Evolutionary conservation across 1,140 invertebrate species (phyloP).

Genomic region (Tyrophagus putrescentiae): DNA sequence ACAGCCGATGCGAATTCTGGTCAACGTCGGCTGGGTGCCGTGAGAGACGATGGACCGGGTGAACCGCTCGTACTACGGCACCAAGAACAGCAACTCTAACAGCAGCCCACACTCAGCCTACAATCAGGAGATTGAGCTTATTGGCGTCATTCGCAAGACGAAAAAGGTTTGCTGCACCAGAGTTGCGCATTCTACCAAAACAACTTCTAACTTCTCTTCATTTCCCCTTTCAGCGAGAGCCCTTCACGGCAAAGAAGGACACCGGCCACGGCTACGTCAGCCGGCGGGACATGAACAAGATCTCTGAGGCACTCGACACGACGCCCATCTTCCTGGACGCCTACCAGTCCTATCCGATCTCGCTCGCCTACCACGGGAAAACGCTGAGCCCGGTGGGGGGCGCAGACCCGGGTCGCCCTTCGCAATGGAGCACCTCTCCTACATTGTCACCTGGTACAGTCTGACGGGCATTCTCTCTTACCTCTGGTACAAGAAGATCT

Average conservation of each 20-base stretch:
- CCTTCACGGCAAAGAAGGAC: constrained; percentile 55
- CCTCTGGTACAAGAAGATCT: constrained; percentile 11
- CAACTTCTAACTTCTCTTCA: constrained; percentile 14
- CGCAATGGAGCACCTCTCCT: constrained; percentile 83
- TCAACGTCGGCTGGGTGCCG: constrained; percentile 84
- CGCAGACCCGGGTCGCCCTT: constrained; percentile 69
- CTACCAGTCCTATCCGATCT: too few species aligned
- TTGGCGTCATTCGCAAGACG: constrained; percentile 54
- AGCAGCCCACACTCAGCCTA: too few species aligned
- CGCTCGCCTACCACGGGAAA: too few species aligned
- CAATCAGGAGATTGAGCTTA: constrained; percentile 56
- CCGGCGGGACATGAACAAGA: constrained; percentile 57
- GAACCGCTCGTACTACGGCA: too few species aligned
- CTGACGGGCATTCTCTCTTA: background rate
- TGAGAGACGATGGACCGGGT: constrained; percentile 42
- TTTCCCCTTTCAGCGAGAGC: constrained; percentile 38
- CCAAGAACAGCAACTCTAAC: too few species aligned
- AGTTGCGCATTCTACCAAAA: too few species aligned
- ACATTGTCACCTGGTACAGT: constrained; percentile 66
- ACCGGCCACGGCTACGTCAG: constrained; percentile 31
- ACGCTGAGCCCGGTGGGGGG: constrained; percentile 61
- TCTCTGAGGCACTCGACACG: constrained; percentile 51
- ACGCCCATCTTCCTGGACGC: constrained; percentile 69
- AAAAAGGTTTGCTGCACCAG: constrained; percentile 40
- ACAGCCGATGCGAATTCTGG: constrained; percentile 47